Evolutionary conservation across 1,140 invertebrate species (phyloP).

Genomic region (Neodiprion pinetum): DNA sequence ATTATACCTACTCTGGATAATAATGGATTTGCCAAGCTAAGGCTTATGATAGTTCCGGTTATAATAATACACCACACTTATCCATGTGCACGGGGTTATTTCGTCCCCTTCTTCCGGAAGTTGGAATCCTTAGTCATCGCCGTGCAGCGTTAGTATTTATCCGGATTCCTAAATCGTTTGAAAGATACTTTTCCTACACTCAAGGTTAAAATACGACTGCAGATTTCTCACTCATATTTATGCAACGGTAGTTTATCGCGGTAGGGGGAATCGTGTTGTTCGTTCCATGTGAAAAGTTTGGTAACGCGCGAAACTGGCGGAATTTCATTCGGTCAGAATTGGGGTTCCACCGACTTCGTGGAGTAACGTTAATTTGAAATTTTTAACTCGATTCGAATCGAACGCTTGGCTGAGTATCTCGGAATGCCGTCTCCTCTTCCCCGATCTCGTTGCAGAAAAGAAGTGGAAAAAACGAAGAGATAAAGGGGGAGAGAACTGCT

Average conservation of each 20-base stretch:
- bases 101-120: too few relatives aligned
- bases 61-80: too few relatives aligned
- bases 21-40: constrained; percentile 38
- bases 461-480: not conserved
- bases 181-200: too few relatives aligned
- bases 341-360: not conserved
- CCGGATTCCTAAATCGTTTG: too few relatives aligned
- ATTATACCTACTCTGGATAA: constrained; percentile 53
- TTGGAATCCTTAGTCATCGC: too few relatives aligned
- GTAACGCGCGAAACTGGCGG: not conserved
- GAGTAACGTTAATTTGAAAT: constrained; percentile 3
- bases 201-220: too few relatives aligned
- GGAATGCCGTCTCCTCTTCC: not conserved
- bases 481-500: not conserved
- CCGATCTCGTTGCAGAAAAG: not conserved
- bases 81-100: too few relatives aligned
- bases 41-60: not conserved
- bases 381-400: constrained; percentile 4
- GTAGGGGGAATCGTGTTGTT: too few relatives aligned
- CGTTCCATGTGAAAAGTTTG: too few relatives aligned
- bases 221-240: too few relatives aligned
- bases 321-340: not conserved
- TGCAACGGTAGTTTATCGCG: too few relatives aligned
- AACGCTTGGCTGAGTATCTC: constrained; percentile 2
- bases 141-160: too few relatives aligned